Evolutionary conservation across 2,113 vertebrate species (phyloP).

Genomic region (Felis chaus): DNA sequence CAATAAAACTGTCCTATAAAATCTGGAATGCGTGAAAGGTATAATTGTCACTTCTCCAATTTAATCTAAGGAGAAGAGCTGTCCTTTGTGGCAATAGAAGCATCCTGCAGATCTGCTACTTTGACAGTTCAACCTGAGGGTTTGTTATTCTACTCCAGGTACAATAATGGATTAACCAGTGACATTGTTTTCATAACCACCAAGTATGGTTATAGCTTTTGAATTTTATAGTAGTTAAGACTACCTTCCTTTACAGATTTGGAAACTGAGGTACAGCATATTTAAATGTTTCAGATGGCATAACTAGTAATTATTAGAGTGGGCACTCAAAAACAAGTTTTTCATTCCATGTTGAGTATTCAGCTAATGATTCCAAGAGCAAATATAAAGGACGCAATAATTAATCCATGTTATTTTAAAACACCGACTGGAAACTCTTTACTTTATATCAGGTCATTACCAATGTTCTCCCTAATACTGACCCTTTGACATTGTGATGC

Average conservation of each 20-base stretch:
- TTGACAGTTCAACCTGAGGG: not conserved
- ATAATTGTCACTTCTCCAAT: slow-evolving; percentile 12
- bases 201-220: not conserved
- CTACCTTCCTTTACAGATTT: not conserved
- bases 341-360: not conserved
- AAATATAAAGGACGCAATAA: too few species aligned
- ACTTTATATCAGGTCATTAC: not conserved
- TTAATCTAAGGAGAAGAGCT: not conserved
- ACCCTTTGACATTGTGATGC: not conserved
- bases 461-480: not conserved
- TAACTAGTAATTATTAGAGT: not conserved
- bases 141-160: not conserved
- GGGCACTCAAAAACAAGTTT: not conserved
- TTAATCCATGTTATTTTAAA: not conserved
- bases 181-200: not conserved
- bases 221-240: not conserved
- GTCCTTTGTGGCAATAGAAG: not conserved
- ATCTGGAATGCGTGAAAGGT: slow-evolving; percentile 35
- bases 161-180: not conserved
- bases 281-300: not conserved
- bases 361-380: not conserved
- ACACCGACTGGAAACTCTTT: not conserved
- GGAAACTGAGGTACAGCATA: not conserved
- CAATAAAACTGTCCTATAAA: slow-evolving; percentile 70
- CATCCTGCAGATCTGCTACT: too few species aligned